Percentiles rank a stretch among this genome's conserved stretches.
Conservation (phyloP, 1,140 invertebrate genomes). For the Lepidurus apus region DNA sequence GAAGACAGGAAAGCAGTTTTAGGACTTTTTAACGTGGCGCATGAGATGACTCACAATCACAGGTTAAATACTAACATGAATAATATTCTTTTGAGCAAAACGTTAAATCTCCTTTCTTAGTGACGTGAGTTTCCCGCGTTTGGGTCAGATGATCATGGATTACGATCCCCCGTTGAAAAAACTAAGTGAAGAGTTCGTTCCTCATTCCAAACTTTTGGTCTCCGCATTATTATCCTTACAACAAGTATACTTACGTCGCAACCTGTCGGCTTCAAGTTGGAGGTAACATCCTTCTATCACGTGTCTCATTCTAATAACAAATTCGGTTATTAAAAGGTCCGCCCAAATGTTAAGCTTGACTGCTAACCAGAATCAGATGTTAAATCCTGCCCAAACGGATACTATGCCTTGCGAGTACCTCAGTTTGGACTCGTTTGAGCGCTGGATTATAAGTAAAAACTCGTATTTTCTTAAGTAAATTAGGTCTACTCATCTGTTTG, state of each 20-base stretch:
- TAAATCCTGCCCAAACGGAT: constrained; percentile 91
- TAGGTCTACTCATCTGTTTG: constrained; percentile 22
- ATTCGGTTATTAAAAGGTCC: constrained; percentile 48
- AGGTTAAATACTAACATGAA: constrained; percentile 46
- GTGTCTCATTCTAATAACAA: not conserved
- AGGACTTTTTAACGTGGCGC: constrained; percentile 93
- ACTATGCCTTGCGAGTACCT: constrained; percentile 96
- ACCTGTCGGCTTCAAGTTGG: constrained; percentile 90
- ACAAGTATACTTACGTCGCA: constrained; percentile 79
- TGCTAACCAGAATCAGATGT: constrained; percentile 79
- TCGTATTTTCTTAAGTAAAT: constrained; percentile 9
- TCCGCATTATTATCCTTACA: constrained; percentile 81
- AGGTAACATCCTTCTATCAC: constrained; percentile 45
- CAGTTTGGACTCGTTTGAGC: constrained; percentile 88
- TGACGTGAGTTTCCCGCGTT: constrained; percentile 84
- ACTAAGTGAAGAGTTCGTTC: constrained; percentile 92
- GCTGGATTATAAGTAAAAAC: constrained; percentile 84
- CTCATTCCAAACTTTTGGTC: constrained; percentile 80
- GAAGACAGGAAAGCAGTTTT: constrained; percentile 96
- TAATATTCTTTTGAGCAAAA: not conserved
- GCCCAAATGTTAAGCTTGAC: constrained; percentile 91
- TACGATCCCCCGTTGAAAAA: constrained; percentile 95
- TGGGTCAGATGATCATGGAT: constrained; percentile 96
- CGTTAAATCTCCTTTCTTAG: constrained; percentile 44
- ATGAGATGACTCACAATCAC: constrained; percentile 90